Conservation (phyloP, 1,140 invertebrate species). For the Batillaria attramentaria region DNA sequence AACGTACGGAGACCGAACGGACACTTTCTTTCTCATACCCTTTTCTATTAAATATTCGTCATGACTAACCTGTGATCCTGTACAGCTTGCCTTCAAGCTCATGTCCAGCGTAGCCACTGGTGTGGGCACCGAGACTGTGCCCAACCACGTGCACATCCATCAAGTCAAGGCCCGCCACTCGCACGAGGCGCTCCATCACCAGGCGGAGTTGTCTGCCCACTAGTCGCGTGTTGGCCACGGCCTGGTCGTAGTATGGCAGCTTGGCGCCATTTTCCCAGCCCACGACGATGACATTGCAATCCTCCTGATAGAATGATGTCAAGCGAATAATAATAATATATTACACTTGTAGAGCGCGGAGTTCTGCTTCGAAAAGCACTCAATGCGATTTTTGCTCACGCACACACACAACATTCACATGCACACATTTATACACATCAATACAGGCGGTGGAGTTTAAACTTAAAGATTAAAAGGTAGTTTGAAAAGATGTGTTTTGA, state of each 20-base stretch:
- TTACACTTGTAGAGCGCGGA: background rate
- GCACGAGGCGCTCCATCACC: conserved; percentile 33
- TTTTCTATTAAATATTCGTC: background rate
- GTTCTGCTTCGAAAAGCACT: background rate
- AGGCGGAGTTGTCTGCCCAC: conserved; percentile 46
- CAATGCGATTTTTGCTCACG: background rate
- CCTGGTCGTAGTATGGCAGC: conserved; percentile 88
- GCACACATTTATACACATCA: background rate
- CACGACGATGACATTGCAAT: conserved; percentile 73
- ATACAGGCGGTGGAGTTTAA: background rate
- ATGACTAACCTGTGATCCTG: conserved; percentile 78
- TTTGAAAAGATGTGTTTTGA: too few relatives aligned
- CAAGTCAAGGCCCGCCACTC: conserved; percentile 12
- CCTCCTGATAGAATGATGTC: conserved; percentile 72
- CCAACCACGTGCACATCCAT: conserved; percentile 62
- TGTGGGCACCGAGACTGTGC: conserved; percentile 68
- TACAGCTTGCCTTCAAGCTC: conserved; percentile 74
- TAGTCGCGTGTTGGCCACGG: conserved; percentile 90
- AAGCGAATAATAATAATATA: background rate
- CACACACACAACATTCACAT: background rate
- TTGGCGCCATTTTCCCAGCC: conserved; percentile 50
- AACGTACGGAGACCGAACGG: too few relatives aligned
- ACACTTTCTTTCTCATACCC: background rate
- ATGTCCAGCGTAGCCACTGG: conserved; percentile 64
- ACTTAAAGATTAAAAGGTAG: background rate